Evolutionary conservation across 92 coral and sea anemone genomes (phyloP).

Genomic region (Virgularia gustaviana): DNA sequence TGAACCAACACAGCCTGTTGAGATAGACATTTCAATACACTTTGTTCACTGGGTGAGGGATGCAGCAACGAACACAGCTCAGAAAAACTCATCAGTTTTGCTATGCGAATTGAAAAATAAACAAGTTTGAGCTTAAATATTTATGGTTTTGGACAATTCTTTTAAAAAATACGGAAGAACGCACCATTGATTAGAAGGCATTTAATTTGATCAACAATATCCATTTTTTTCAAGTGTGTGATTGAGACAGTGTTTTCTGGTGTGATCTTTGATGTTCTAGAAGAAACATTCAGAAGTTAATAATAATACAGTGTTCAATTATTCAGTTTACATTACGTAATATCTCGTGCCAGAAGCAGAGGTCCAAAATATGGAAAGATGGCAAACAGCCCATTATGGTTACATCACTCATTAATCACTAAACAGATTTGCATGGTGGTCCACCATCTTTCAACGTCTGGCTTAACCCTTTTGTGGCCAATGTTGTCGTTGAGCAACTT

Average conservation of each 20-base stretch:
- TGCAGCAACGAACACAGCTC: constrained; percentile 71
- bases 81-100: constrained; percentile 82
- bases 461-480: too few species aligned
- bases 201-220: constrained; percentile 81
- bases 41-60: constrained; percentile 72
- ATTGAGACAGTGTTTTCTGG: constrained; percentile 77
- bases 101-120: constrained; percentile 17
- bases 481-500: too few species aligned
- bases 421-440: too few species aligned
- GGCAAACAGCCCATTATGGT: too few species aligned
- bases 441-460: too few species aligned
- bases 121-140: background rate
- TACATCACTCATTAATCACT: too few species aligned
- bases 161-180: background rate
- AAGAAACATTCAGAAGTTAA: too few species aligned
- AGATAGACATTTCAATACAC: constrained; percentile 70
- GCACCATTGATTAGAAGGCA: constrained; percentile 83
- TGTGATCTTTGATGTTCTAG: constrained; percentile 20
- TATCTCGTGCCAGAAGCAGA: too few species aligned
- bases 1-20: constrained; percentile 92
- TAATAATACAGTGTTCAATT: too few species aligned
- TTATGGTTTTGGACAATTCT: background rate
- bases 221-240: constrained; percentile 85
- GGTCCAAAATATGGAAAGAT: too few species aligned
- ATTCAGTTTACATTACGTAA: too few species aligned